A percentile compares a stretch with the other conserved stretches of the same genome.
These are phyloP conservation scores for Teinopalpus imperialis DNA, from an alignment of 2,888 invertebrate species.

Conservation along the genomic window DNA sequence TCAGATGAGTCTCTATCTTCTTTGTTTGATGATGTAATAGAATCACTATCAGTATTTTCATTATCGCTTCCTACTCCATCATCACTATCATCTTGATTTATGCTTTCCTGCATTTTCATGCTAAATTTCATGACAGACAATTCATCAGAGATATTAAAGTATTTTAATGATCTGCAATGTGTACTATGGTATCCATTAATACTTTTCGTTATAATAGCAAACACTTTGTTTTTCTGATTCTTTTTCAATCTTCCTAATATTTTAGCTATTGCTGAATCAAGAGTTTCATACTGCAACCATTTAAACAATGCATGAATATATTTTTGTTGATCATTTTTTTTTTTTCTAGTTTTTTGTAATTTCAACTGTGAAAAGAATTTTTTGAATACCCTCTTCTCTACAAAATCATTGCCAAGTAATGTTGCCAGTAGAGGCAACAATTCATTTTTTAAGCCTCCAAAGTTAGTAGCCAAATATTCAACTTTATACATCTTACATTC, in stretches of 20 bases:
- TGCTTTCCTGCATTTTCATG: constrained; percentile 34
- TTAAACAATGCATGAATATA: constrained; percentile 86
- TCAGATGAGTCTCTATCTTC: constrained; percentile 8
- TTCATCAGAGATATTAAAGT: constrained; percentile 65
- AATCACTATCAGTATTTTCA: constrained; percentile 32
- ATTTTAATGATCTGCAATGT: constrained; percentile 81
- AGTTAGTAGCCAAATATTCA: constrained; percentile 84
- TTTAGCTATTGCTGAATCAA: constrained; percentile 86
- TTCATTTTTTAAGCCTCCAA: constrained; percentile 84
- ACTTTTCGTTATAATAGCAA: constrained; percentile 82
- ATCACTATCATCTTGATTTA: constrained; percentile 33
- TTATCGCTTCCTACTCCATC: constrained; percentile 36
- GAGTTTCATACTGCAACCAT: constrained; percentile 88
- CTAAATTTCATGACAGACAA: constrained; percentile 30
- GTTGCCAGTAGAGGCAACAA: constrained; percentile 91
- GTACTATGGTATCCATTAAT: constrained; percentile 84
- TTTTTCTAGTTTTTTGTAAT: constrained; percentile 77
- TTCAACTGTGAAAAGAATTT: constrained; percentile 87
- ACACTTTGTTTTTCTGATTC: constrained; percentile 74
- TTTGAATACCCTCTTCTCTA: constrained; percentile 84
- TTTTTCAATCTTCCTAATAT: constrained; percentile 84
- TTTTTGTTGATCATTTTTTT: constrained; percentile 84
- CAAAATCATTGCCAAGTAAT: constrained; percentile 94
- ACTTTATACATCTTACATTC: constrained; percentile 88
- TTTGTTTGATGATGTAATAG: constrained; percentile 26